Percentiles rank a stretch among this genome's conserved stretches.
Evolutionary conservation across 2,888 invertebrate genomes (phyloP).

Genomic region (Ethmia dodecea): DNA sequence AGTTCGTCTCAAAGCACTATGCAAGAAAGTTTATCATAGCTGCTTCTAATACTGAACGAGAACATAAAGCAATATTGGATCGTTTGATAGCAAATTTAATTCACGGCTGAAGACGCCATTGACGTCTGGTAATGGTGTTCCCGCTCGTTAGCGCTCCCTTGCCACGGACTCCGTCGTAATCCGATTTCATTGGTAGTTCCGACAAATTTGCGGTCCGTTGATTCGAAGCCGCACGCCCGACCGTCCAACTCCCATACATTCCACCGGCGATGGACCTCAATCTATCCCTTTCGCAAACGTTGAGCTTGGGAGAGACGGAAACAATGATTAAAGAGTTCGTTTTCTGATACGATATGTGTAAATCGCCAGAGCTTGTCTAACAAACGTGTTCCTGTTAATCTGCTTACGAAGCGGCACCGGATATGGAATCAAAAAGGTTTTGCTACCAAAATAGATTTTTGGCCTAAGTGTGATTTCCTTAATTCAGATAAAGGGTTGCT

Average conservation of each 20-base stretch:
- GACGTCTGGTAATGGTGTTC: conserved; percentile 54
- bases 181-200: conserved; percentile 67
- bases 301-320: conserved; percentile 20
- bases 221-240: conserved; percentile 38
- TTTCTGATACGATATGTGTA: conserved; percentile 38
- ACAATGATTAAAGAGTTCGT: conserved; percentile 40
- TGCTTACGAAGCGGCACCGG: conserved; percentile 32
- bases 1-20: no score
- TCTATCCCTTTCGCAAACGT: conserved; percentile 29
- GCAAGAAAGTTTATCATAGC: no score
- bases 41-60: background rate
- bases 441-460: conserved; percentile 33
- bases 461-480: conserved; percentile 33
- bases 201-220: conserved; percentile 70
- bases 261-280: conserved; percentile 6
- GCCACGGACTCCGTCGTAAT: conserved; percentile 55
- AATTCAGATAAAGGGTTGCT: conserved; percentile 36
- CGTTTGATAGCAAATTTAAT: conserved; percentile 38
- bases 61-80: conserved; percentile 24
- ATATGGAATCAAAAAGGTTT: conserved; percentile 29
- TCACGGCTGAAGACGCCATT: conserved; percentile 39
- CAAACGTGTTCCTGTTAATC: conserved; percentile 41
- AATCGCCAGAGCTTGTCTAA: conserved; percentile 32
- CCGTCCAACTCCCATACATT: conserved; percentile 32
- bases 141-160: conserved; percentile 58